Conservation (phyloP, 2,888 invertebrate genomes). For the Ashinkailepas kermadecensis region DNA sequence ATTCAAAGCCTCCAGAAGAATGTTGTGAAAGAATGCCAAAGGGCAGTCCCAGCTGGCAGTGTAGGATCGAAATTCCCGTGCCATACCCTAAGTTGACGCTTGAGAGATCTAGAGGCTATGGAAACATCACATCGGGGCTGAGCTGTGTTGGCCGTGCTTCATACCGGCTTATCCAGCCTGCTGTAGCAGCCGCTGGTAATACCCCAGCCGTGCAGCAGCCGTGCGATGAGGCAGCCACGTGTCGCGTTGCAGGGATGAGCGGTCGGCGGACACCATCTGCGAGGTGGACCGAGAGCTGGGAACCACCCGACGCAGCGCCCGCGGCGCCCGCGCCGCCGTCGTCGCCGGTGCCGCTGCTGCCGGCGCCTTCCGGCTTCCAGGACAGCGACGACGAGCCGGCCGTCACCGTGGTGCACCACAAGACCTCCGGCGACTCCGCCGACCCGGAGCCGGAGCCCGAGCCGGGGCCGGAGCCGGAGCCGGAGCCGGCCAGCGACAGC, state of each 20-base stretch:
- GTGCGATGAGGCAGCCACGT: too few relatives aligned
- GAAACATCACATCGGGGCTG: too few relatives aligned
- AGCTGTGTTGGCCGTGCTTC: too few relatives aligned
- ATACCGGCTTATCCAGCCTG: too few relatives aligned
- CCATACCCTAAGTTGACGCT: too few relatives aligned
- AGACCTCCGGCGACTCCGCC: neutral
- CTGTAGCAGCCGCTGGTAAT: too few relatives aligned
- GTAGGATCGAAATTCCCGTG: too few relatives aligned
- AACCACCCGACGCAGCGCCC: slow-evolving; percentile 26
- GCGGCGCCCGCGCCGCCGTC: neutral
- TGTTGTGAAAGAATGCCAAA: too few relatives aligned
- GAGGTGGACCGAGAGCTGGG: slow-evolving; percentile 35
- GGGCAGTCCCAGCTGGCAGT: too few relatives aligned
- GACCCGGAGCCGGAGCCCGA: slow-evolving; percentile 5
- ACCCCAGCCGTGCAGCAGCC: too few relatives aligned
- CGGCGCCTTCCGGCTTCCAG: slow-evolving; percentile 26
- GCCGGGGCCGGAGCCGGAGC: slow-evolving; percentile 18
- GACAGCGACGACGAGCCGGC: slow-evolving; percentile 11
- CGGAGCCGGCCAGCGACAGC: slow-evolving; percentile 24
- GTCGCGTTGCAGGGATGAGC: slow-evolving; percentile 29
- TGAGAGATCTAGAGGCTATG: too few relatives aligned
- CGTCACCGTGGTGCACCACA: neutral
- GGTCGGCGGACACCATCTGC: neutral
- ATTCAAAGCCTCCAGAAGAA: too few relatives aligned
- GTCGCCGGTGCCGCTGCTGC: slow-evolving; percentile 6